Conservation (phyloP, 2,888 invertebrate genomes). For the Tipula unca region DNA sequence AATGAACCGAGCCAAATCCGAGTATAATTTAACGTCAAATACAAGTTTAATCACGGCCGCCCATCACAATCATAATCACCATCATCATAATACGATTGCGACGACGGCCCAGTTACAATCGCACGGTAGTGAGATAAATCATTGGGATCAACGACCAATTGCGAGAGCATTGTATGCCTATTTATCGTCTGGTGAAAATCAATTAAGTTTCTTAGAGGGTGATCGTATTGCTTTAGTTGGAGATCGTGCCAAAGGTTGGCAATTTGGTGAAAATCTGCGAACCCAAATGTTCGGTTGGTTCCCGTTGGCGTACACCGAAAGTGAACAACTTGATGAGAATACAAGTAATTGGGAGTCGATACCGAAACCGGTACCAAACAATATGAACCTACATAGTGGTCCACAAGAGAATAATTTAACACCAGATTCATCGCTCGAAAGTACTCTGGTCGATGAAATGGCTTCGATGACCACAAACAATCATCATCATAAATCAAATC, state of each 20-base stretch:
- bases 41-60: conserved; percentile 42
- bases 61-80: conserved; percentile 45
- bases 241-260: conserved; percentile 91
- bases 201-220: conserved; percentile 84
- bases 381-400: conserved; percentile 25
- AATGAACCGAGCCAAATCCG: conserved; percentile 65
- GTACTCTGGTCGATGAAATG: conserved; percentile 23
- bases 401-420: conserved; percentile 24
- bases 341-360: conserved; percentile 9
- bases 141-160: conserved; percentile 62
- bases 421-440: conserved; percentile 28
- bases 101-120: not conserved
- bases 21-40: conserved; percentile 56
- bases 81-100: not conserved
- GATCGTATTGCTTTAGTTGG: conserved; percentile 83
- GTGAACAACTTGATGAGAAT: conserved; percentile 47
- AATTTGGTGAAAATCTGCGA: conserved; percentile 88
- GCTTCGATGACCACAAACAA: conserved; percentile 25
- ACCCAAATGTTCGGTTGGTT: conserved; percentile 94
- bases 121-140: conserved; percentile 26
- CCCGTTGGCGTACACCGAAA: conserved; percentile 88
- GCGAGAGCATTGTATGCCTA: conserved; percentile 85
- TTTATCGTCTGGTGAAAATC: conserved; percentile 80
- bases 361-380: not conserved
- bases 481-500: conserved; percentile 30